Conservation (phyloP, 1,140 invertebrate genomes). For the Leptestheria dahalacensis region DNA sequence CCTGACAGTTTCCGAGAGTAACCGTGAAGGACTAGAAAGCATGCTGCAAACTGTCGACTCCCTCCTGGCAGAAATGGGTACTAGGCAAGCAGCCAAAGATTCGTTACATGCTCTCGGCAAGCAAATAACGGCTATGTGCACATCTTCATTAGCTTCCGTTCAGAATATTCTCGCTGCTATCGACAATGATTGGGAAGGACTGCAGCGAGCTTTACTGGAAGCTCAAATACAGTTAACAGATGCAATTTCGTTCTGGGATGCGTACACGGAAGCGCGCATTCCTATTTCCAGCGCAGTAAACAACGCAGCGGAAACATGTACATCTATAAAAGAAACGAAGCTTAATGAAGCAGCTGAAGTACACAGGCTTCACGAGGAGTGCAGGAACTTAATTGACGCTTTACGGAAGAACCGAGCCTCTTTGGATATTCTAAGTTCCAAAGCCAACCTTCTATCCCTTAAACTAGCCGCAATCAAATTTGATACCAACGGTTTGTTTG, state of each 20-base stretch:
- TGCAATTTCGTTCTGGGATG: conserved; percentile 53
- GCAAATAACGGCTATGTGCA: conserved; percentile 61
- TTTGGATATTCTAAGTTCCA: conserved; percentile 1
- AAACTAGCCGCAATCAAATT: conserved; percentile 57
- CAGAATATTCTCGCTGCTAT: conserved; percentile 57
- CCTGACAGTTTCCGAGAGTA: conserved; percentile 19
- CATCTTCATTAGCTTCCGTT: conserved; percentile 54
- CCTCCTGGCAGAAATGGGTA: conserved; percentile 35
- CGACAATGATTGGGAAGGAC: conserved; percentile 61
- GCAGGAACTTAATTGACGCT: conserved; percentile 2
- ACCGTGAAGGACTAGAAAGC: conserved; percentile 38
- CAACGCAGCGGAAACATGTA: conserved; percentile 42
- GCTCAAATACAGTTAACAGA: conserved; percentile 46
- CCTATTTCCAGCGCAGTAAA: conserved; percentile 49
- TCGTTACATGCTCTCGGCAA: conserved; percentile 51
- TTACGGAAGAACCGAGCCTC: conserved; percentile 8
- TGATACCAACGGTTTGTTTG: conserved; percentile 33
- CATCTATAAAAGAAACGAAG: conserved; percentile 27
- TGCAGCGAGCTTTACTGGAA: conserved; percentile 52
- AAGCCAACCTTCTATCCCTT: conserved; percentile 24
- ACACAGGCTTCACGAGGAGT: conserved; percentile 5
- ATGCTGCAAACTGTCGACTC: conserved; percentile 39
- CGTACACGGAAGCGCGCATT: conserved; percentile 52
- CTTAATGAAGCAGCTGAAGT: conserved; percentile 18
- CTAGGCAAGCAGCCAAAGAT: conserved; percentile 35